phyloP scores from a whole-genome alignment of 2,113 vertebrate genomes.

The Lota lota region DNA sequence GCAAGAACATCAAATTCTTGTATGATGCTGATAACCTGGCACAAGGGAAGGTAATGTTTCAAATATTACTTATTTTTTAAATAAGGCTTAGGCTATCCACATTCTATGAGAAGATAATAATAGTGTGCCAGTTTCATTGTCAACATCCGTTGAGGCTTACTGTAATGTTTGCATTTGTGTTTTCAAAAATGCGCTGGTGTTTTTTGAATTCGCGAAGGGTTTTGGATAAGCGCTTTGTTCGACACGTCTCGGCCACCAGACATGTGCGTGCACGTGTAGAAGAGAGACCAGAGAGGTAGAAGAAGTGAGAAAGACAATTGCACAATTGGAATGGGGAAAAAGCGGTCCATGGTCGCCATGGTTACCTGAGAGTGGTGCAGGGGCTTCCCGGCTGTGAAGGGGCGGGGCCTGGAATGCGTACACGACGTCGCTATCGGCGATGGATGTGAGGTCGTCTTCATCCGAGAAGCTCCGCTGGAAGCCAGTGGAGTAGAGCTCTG shows the following conservation, averaged over 20 bases:
- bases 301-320: constrained; percentile 9
- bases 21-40: too few relatives aligned
- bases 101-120: too few relatives aligned
- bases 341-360: background rate
- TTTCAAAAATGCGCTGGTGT: too few relatives aligned
- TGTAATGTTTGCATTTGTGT: too few relatives aligned
- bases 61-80: too few relatives aligned
- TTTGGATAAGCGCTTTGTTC: too few relatives aligned
- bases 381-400: constrained; percentile 48
- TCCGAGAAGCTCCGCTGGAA: constrained; percentile 87
- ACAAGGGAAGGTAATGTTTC: too few relatives aligned
- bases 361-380: constrained; percentile 74
- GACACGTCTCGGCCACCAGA: background rate
- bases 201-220: too few relatives aligned
- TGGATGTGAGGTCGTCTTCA: constrained; percentile 80
- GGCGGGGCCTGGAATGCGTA: constrained; percentile 86
- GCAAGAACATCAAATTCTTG: too few relatives aligned
- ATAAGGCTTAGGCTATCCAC: too few relatives aligned
- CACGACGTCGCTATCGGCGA: constrained; percentile 79
- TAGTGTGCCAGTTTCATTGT: too few relatives aligned
- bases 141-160: too few relatives aligned
- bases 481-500: constrained; percentile 82
- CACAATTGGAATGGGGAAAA: background rate
- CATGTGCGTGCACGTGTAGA: background rate
- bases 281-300: constrained; percentile 6